These are phyloP conservation scores for Arctocebus calabarensis DNA, from an alignment of 2,797 vertebrate genomes.

Conservation along the genomic window DNA sequence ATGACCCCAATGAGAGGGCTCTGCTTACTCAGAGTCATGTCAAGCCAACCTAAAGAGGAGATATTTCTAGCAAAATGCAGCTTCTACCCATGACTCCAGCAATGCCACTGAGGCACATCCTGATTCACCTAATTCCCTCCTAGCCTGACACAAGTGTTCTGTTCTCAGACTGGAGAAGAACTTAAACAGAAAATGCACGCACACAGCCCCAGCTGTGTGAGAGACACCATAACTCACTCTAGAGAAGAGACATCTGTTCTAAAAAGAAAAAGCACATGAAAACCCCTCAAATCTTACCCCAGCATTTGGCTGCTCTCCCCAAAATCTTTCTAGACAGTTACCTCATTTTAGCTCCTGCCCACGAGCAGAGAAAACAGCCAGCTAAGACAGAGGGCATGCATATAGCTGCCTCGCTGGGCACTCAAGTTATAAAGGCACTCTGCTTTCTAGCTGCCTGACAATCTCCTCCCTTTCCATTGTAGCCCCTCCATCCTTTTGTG, in stretches of 20 bases:
- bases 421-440: not conserved
- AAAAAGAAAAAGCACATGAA: constrained; percentile 40
- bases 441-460: not conserved
- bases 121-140: not conserved
- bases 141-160: not conserved
- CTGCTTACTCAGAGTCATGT: not conserved
- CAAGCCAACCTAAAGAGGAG: not conserved
- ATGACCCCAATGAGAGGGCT: not conserved
- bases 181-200: constrained; percentile 48
- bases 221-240: constrained; percentile 45
- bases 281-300: constrained; percentile 51
- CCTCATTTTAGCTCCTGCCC: not conserved
- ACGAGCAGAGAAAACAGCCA: not conserved
- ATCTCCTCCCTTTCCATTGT: not conserved
- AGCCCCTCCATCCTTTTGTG: not conserved
- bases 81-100: not conserved
- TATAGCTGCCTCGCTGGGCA: not conserved
- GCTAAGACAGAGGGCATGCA: not conserved
- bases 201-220: constrained; percentile 36
- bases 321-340: constrained; percentile 28
- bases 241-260: constrained; percentile 72
- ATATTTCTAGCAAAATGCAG: not conserved
- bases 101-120: not conserved
- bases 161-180: constrained; percentile 38
- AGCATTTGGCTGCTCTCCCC: constrained; percentile 32